Evolutionary conservation across 2,113 vertebrate species (phyloP).

Genomic region (Rhegmatorhina hoffmannsi): DNA sequence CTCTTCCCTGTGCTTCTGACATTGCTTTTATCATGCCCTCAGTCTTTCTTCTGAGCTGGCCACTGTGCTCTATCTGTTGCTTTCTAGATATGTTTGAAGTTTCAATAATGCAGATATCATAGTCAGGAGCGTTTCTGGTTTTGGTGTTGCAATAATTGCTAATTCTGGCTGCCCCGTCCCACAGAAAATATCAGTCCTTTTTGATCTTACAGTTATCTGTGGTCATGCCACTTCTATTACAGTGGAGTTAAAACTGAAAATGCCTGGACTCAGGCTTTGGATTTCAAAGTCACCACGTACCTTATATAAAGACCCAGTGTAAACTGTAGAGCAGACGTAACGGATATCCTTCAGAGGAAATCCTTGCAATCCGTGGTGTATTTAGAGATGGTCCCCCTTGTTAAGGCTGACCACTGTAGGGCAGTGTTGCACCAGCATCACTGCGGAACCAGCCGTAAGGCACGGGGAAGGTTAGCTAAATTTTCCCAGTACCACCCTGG

Average conservation of each 20-base stretch:
- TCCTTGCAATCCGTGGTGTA: not conserved
- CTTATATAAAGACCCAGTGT: not conserved
- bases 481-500: fast-evolving
- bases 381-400: not conserved
- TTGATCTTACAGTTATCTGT: fast-evolving
- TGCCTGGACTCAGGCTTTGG: not conserved
- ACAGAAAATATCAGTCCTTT: not conserved
- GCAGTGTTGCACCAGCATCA: not conserved
- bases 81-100: not conserved
- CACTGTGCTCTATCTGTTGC: not conserved
- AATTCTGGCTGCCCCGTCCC: not conserved
- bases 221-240: not conserved
- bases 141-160: not conserved
- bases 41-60: not conserved
- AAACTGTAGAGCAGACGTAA: not conserved
- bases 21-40: not conserved
- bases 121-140: not conserved
- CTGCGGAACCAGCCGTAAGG: not conserved
- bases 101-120: not conserved
- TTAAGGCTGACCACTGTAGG: constrained; percentile 7
- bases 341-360: not conserved
- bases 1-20: not conserved
- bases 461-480: not conserved
- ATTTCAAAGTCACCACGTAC: not conserved
- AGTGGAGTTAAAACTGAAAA: not conserved